Percentiles rank a stretch among this genome's conserved stretches.
phyloP scores from a whole-genome alignment of 2,888 invertebrate genomes.

The Drosophila fungiperda region DNA sequence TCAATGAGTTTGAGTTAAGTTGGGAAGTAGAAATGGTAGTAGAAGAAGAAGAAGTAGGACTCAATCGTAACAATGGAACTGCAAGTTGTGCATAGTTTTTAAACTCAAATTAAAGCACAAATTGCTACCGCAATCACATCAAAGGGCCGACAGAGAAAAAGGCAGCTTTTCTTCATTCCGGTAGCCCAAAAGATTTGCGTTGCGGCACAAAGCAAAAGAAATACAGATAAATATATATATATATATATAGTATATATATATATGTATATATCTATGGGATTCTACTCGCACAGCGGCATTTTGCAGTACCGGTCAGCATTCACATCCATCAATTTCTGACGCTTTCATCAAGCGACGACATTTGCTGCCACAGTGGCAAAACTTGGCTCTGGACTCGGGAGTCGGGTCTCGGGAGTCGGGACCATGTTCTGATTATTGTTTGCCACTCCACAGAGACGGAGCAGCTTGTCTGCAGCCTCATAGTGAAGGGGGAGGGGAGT shows the following conservation, averaged over 20 bases:
- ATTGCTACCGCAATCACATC: conserved; percentile 78
- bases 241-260: background rate
- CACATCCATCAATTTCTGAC: conserved; percentile 84
- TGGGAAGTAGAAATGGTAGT: background rate
- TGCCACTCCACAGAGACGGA: conserved; percentile 63
- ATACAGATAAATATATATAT: background rate
- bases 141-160: conserved; percentile 61
- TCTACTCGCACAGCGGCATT: conserved; percentile 40
- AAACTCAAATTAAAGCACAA: conserved; percentile 81
- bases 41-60: background rate
- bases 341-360: conserved; percentile 82
- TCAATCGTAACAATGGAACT: conserved; percentile 60
- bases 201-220: conserved; percentile 68
- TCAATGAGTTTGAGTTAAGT: conserved; percentile 21
- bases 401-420: background rate
- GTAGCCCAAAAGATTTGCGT: conserved; percentile 79
- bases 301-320: conserved; percentile 51
- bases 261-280: conserved; percentile 19
- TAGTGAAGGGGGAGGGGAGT: background rate
- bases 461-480: conserved; percentile 9
- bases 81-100: conserved; percentile 75
- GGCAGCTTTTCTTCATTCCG: conserved; percentile 37
- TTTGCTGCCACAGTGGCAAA: conserved; percentile 67
- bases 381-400: conserved; percentile 2
- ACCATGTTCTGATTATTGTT: conserved; percentile 75